Base-by-base conservation (phyloP, 2,797 vertebrate species). In the Paedocypris micromegethes region DNA sequence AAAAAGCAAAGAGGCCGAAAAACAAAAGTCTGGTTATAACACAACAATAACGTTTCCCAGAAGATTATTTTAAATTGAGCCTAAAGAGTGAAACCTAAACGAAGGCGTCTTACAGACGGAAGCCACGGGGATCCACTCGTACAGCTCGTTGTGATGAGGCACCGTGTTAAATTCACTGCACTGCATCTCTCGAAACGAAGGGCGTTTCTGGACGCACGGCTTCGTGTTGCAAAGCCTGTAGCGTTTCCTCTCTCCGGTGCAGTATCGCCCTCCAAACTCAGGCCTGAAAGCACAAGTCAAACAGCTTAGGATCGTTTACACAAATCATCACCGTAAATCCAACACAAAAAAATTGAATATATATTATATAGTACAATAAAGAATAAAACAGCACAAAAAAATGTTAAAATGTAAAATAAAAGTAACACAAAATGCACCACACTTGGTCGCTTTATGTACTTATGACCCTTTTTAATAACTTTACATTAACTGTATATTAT, bases 101-200 rank as follows among this genome's bases (percentile, higher is more conserved):
- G 42, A 50, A 8, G 58, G 44, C 39, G 5, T 43, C 75, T 58
- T 86, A 97, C 96, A 76, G 81, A 86, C 74, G 79, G 90, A 93
- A 46, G 85, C 79, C 69, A 98, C 83, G 0, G 96, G 95, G 76
- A 92, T 88, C 96, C 96, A 99, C 77, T 86, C 83, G 82, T 98
- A 94, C 68, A 99, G 89, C 56, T 94, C 87, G 0, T 96, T 97
- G 81, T 93, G 91, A 84, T 97, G 95, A 2, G 92, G 88, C 59
- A 98, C 94, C 0, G 94, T 97, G 83, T 99, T 90, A 73, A 99
- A 99, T 80, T 99, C 96, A 45, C 92, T 96, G 86, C 96, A 99
- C 56, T 96, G 94, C 95, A 99, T 96, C 82, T 98, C 94, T 45
- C 96, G 90, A 65, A 99, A 98, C 0, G 90, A 90, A 0, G 93